phyloP scores from a whole-genome alignment of 2,888 invertebrate genomes.

The Hirtodrosophila histrioides region DNA sequence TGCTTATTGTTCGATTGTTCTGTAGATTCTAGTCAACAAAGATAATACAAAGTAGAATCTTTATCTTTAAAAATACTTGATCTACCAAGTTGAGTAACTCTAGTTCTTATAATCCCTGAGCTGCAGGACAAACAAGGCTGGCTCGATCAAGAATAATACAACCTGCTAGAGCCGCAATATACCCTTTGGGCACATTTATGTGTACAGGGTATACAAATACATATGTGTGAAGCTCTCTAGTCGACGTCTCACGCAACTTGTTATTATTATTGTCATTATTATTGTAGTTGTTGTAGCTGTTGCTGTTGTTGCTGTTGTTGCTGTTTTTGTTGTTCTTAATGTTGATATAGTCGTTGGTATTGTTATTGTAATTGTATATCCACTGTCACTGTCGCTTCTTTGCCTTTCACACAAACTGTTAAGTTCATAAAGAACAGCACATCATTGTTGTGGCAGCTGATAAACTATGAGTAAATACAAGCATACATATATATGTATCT shows the following conservation, averaged over 20 bases:
- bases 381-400: constrained; percentile 50
- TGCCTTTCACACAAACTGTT: constrained; percentile 42
- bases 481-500: neutral
- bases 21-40: no score
- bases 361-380: constrained; percentile 39
- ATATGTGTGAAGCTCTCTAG: constrained; percentile 8
- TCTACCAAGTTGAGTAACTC: no score
- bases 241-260: constrained; percentile 54
- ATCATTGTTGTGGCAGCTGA: constrained; percentile 68
- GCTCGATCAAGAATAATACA: no score
- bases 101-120: no score
- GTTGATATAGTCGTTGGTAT: constrained; percentile 24
- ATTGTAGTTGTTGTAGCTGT: constrained; percentile 11
- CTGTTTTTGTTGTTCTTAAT: constrained; percentile 14
- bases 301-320: constrained; percentile 6
- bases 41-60: no score
- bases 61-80: no score
- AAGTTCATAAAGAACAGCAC: constrained; percentile 57
- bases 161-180: no score
- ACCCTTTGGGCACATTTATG: neutral
- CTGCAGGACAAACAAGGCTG: no score
- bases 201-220: neutral
- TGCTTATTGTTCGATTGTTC: no score
- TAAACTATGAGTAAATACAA: constrained; percentile 34
- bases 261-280: constrained; percentile 27